A percentile compares a stretch with the other conserved stretches of the same genome.
These are phyloP conservation scores for Erpornis zantholeuca DNA, from an alignment of 2,113 vertebrate genomes.

Conservation along the genomic window DNA sequence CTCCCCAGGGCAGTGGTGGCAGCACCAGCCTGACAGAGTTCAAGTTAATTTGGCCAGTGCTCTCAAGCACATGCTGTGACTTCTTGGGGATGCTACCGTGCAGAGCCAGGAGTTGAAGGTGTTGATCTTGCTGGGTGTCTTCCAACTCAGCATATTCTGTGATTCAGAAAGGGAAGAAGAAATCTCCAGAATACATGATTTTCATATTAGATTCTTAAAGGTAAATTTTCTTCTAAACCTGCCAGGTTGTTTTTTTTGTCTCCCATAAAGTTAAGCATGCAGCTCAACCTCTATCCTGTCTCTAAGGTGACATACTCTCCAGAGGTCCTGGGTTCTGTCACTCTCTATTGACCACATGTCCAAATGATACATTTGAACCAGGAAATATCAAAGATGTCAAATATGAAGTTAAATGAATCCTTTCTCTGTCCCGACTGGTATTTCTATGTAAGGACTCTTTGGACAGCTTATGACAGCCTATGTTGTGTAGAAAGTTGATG, in stretches of 20 bases:
- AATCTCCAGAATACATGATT: neutral
- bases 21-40: neutral
- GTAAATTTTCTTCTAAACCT: neutral
- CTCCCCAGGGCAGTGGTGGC: neutral
- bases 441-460: neutral
- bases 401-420: neutral
- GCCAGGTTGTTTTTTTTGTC: neutral
- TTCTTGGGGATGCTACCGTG: no score
- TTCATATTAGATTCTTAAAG: neutral
- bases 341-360: neutral
- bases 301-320: neutral
- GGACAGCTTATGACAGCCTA: neutral
- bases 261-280: neutral
- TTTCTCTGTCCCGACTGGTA: neutral
- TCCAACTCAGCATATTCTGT: neutral
- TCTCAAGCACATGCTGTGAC: neutral
- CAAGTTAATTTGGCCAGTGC: fast-evolving
- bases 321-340: neutral
- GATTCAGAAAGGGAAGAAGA: neutral
- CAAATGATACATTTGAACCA: neutral
- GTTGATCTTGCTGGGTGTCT: neutral
- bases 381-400: neutral
- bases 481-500: neutral
- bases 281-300: neutral
- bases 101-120: neutral